phyloP scores from a whole-genome alignment of 2,797 vertebrate genomes.

The Microhierax caerulescens region DNA sequence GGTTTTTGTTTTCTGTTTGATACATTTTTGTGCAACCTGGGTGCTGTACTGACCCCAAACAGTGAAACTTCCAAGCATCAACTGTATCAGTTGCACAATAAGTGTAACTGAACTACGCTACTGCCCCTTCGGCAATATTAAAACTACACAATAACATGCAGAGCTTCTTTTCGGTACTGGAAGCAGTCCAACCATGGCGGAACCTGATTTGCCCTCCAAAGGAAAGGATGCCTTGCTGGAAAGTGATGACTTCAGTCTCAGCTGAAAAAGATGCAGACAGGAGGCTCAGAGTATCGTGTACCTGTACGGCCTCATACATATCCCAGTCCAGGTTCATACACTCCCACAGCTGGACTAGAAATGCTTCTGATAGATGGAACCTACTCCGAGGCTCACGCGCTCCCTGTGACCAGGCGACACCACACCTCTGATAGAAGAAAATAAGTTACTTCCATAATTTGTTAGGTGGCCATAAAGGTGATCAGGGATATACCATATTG shows the following conservation, averaged over 20 bases:
- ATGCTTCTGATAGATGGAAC: not conserved
- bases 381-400: not conserved
- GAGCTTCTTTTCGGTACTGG: not conserved
- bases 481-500: not conserved
- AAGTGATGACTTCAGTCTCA: not conserved
- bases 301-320: not conserved
- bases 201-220: not conserved
- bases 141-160: not conserved
- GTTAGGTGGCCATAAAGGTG: not conserved
- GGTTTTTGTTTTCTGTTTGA: not conserved
- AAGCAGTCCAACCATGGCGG: not conserved
- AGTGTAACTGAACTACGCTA: not conserved
- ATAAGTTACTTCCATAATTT: not conserved
- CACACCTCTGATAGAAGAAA: not conserved
- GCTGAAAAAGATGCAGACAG: not conserved
- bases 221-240: not conserved
- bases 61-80: not conserved
- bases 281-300: not conserved
- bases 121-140: not conserved
- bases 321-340: not conserved
- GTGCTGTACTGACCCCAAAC: not conserved
- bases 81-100: not conserved
- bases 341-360: not conserved
- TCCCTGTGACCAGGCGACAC: not conserved
- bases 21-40: not conserved